Percentiles rank a stretch among this genome's conserved stretches.
phyloP scores from a whole-genome alignment of 2,888 invertebrate species.

The Brenthis daphne region DNA sequence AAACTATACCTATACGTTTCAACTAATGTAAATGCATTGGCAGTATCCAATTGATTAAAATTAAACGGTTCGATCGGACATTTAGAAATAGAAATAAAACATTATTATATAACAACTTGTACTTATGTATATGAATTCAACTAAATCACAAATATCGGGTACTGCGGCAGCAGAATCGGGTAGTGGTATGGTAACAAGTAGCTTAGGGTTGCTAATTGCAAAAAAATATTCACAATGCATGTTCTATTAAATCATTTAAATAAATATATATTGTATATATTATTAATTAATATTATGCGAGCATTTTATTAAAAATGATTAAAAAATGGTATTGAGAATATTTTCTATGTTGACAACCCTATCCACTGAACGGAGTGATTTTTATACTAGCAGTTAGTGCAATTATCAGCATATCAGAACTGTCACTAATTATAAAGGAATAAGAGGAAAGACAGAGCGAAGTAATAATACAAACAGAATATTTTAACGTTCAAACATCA shows the following conservation, averaged over 20 bases:
- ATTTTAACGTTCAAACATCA: not conserved
- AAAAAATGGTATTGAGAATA: not conserved
- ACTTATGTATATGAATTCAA: slow-evolving; percentile 72
- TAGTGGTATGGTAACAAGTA: slow-evolving; percentile 50
- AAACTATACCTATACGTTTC: slow-evolving; percentile 23
- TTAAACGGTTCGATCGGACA: slow-evolving; percentile 19
- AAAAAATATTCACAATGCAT: slow-evolving; percentile 7
- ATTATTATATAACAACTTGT: slow-evolving; percentile 64
- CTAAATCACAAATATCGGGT: slow-evolving; percentile 71
- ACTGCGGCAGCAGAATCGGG: slow-evolving; percentile 51
- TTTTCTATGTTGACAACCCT: slow-evolving; percentile 4
- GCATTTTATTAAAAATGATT: not conserved
- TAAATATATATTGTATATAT: not conserved
- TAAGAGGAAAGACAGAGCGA: not conserved
- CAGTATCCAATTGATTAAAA: slow-evolving; percentile 32
- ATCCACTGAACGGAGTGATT: not conserved
- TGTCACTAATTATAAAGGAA: not conserved
- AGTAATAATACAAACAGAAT: not conserved
- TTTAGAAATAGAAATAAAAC: slow-evolving; percentile 34
- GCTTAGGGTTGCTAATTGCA: not conserved
- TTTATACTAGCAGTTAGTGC: slow-evolving; percentile 11
- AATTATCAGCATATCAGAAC: not conserved
- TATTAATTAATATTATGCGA: too few species aligned
- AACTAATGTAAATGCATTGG: slow-evolving; percentile 33
- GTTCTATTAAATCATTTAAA: not conserved